Evolutionary conservation across 2,797 vertebrate genomes (phyloP).

Genomic region (Acestrorhynchus altus): DNA sequence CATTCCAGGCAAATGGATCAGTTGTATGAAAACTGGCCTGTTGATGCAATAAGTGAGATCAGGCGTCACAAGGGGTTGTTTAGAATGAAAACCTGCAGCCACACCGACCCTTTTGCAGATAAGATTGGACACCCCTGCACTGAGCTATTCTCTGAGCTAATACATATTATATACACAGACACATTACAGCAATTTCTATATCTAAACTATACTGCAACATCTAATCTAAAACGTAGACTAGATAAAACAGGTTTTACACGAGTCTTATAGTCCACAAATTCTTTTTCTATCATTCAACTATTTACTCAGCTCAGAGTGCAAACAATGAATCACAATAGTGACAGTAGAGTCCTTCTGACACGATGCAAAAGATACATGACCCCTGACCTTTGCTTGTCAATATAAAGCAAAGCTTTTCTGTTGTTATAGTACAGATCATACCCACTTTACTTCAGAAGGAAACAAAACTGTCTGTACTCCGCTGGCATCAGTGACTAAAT

Average conservation of each 20-base stretch:
- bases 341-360: not conserved
- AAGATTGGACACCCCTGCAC: no score
- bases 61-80: no score
- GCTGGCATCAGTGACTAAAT: not conserved
- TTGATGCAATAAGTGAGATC: no score
- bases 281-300: not conserved
- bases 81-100: no score
- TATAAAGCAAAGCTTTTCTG: constrained; percentile 1
- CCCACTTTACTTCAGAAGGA: not conserved
- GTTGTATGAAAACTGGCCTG: no score
- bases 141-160: no score
- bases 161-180: no score
- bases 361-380: not conserved
- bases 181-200: no score
- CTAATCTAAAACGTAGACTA: not conserved
- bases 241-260: not conserved
- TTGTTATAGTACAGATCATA: constrained; percentile 16
- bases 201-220: no score
- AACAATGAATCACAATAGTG: not conserved
- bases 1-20: no score
- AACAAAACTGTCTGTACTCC: not conserved
- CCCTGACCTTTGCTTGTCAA: not conserved
- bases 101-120: no score
- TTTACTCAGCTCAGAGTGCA: not conserved
- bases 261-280: no score